phyloP scores from a whole-genome alignment of 2,888 invertebrate genomes.

The Drosophila subquinaria region DNA sequence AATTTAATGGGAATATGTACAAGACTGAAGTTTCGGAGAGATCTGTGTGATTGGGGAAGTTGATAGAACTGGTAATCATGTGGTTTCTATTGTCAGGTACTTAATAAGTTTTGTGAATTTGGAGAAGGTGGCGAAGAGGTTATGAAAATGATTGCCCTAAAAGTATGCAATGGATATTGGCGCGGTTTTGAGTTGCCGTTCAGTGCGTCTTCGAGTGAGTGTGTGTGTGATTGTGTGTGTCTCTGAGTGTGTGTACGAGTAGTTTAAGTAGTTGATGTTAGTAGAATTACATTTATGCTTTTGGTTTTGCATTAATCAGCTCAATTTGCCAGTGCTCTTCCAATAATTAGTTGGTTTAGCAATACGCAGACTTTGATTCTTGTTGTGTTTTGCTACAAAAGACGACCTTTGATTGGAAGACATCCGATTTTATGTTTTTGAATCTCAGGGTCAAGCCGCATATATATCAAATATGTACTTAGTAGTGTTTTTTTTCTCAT shows the following conservation, averaged over 20 bases:
- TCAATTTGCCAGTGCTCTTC: constrained; percentile 67
- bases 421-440: constrained; percentile 86
- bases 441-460: constrained; percentile 86
- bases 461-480: constrained; percentile 67
- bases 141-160: constrained; percentile 31
- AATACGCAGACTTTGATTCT: constrained; percentile 82
- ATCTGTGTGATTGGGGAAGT: constrained; percentile 10
- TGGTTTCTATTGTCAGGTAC: constrained; percentile 80
- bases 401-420: constrained; percentile 86
- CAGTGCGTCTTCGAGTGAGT: constrained; percentile 26
- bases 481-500: constrained; percentile 41
- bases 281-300: constrained; percentile 41
- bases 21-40: constrained; percentile 38
- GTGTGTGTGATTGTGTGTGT: constrained; percentile 20
- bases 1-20: constrained; percentile 53
- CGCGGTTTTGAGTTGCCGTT: constrained; percentile 48
- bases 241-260: constrained; percentile 1
- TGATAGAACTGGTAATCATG: constrained; percentile 23
- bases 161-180: constrained; percentile 43
- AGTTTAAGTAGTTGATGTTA: constrained; percentile 21
- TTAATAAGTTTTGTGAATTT: constrained; percentile 61
- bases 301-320: constrained; percentile 49
- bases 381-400: constrained; percentile 83
- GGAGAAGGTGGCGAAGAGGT: constrained; percentile 1
- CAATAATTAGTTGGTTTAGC: constrained; percentile 73